Conservation (phyloP, 2,797 vertebrate species). For the Darevskia mixta region DNA sequence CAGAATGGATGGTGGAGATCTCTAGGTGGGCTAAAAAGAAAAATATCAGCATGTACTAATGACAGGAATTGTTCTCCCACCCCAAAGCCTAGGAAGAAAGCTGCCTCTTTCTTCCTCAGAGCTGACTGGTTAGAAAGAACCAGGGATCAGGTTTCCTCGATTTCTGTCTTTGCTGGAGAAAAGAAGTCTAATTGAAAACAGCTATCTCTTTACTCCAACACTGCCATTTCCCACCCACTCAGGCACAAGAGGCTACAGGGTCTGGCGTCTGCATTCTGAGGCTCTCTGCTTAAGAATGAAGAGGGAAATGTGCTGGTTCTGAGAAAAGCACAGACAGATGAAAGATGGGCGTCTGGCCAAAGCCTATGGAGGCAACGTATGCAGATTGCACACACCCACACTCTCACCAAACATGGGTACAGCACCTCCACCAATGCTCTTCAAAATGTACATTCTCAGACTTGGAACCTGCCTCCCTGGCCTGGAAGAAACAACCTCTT, state of each 20-base stretch:
- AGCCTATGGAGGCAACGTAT: too few relatives aligned
- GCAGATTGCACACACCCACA: neutral
- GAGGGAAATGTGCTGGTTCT: neutral
- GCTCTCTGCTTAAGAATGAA: neutral
- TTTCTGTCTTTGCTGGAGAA: neutral
- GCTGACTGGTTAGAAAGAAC: neutral
- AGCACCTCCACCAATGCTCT: too few relatives aligned
- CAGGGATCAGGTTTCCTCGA: neutral
- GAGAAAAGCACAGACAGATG: neutral
- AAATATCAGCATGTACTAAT: too few relatives aligned
- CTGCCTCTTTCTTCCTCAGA: neutral
- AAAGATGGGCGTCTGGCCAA: neutral
- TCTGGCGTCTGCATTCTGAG: neutral
- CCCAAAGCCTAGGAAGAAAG: neutral
- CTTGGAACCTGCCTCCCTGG: neutral
- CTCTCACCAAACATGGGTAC: too few relatives aligned
- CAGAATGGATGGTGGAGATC: too few relatives aligned
- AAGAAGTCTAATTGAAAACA: conserved; percentile 39
- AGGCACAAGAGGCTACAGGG: neutral
- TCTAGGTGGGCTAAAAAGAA: too few relatives aligned
- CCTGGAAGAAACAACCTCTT: neutral
- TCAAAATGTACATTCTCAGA: neutral
- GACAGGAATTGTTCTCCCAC: neutral
- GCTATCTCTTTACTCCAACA: neutral
- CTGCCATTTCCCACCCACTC: conserved; percentile 11